A percentile compares a stretch with the other conserved stretches of the same genome.
phyloP scores from a whole-genome alignment of 2,797 vertebrate species.

The Gastrophryne carolinensis region DNA sequence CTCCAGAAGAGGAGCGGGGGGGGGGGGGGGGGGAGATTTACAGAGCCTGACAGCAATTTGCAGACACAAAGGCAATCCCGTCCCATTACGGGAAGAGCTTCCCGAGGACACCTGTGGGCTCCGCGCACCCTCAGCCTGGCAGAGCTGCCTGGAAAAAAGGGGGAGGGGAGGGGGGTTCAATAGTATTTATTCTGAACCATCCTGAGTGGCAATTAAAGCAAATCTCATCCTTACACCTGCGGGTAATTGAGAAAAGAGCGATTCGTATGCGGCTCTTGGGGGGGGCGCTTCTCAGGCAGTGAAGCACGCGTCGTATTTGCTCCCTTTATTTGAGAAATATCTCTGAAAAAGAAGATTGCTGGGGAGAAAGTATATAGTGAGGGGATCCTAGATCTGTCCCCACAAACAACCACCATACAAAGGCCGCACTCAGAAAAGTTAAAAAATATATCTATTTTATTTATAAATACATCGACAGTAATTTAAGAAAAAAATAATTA shows the following conservation, averaged over 20 bases:
- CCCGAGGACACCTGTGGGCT: conserved; percentile 54
- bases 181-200: conserved; percentile 25
- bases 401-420: too few relatives aligned
- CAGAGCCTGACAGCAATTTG: not conserved
- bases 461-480: too few relatives aligned
- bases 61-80: conserved; percentile 17
- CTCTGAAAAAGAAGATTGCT: too few relatives aligned
- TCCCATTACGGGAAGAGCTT: conserved; percentile 47
- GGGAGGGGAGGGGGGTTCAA: too few relatives aligned
- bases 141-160: conserved; percentile 17
- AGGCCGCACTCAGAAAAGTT: too few relatives aligned
- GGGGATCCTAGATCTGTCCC: too few relatives aligned
- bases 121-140: conserved; percentile 19
- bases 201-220: not conserved
- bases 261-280: not conserved
- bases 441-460: too few relatives aligned
- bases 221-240: conserved; percentile 42
- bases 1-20: too few relatives aligned
- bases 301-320: too few relatives aligned
- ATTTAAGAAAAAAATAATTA: too few relatives aligned
- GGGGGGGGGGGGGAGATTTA: not conserved
- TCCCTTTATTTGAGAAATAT: not conserved
- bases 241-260: conserved; percentile 10
- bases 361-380: too few relatives aligned
- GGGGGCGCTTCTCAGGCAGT: not conserved